Conservation (phyloP, 2,797 vertebrate genomes). For the Ptychobarbus kaznakovi region DNA sequence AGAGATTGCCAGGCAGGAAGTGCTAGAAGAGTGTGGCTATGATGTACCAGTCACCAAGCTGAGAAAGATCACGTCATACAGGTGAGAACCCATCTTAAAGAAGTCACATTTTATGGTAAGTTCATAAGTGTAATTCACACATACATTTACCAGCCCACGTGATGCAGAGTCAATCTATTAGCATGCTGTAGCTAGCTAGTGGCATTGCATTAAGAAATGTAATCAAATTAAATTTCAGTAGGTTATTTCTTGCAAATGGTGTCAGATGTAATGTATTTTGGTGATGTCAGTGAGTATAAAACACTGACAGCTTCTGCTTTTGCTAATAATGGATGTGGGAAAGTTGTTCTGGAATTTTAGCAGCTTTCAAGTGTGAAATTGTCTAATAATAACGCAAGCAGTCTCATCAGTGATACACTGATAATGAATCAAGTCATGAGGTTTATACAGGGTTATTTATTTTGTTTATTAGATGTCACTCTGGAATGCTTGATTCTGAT, state of each 20-base stretch:
- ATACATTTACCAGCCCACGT: not conserved
- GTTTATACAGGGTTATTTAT: not conserved
- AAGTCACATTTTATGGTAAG: not conserved
- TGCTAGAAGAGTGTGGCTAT: conserved; percentile 94
- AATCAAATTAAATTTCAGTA: not conserved
- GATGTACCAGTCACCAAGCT: conserved; percentile 78
- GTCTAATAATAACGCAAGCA: conserved; percentile 25
- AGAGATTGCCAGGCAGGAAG: conserved; percentile 89
- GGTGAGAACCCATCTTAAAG: conserved; percentile 71
- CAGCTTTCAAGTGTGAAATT: conserved; percentile 40
- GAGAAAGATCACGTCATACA: conserved; percentile 87
- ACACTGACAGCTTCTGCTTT: not conserved
- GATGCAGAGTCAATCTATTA: not conserved
- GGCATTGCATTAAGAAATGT: not conserved
- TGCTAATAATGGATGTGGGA: conserved; percentile 31
- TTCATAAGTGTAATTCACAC: not conserved
- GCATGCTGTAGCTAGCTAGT: not conserved
- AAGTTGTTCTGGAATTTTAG: conserved; percentile 2
- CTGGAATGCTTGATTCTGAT: not conserved
- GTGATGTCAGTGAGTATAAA: not conserved
- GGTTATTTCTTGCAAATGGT: not conserved
- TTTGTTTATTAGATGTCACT: not conserved
- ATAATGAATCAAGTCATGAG: conserved; percentile 32
- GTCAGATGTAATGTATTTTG: not conserved
- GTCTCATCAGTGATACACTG: conserved; percentile 15